These are phyloP conservation scores for Xestobium rufovillosum DNA, from an alignment of 2,888 invertebrate species.

Conservation along the genomic window DNA sequence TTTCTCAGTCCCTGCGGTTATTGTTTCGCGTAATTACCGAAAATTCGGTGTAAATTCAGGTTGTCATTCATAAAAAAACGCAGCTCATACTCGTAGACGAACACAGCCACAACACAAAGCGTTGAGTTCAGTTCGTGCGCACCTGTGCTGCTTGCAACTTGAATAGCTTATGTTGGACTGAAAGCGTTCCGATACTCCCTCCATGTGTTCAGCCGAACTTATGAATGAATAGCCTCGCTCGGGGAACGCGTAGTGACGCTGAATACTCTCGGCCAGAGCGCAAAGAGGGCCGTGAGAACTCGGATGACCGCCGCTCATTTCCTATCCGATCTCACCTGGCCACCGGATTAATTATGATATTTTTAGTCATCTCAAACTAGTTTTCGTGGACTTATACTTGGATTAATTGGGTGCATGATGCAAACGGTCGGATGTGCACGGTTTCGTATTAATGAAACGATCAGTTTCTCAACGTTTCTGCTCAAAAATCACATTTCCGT, in stretches of 20 bases:
- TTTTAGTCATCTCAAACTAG: constrained; percentile 14
- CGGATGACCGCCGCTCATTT: constrained; percentile 19
- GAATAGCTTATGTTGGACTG: constrained; percentile 29
- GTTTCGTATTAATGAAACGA: no score
- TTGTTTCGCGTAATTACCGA: no score
- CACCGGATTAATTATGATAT: constrained; percentile 19
- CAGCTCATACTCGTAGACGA: no score
- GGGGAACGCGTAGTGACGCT: constrained; percentile 28
- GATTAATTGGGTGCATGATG: no score
- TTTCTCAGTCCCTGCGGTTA: no score
- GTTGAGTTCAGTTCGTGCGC: constrained; percentile 17
- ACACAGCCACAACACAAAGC: no score
- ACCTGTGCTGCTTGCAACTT: constrained; percentile 30
- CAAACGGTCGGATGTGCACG: no score
- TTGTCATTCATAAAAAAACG: no score
- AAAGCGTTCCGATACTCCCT: constrained; percentile 32
- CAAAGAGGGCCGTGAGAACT: constrained; percentile 26
- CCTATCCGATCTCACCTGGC: constrained; percentile 21
- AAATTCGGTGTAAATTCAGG: no score
- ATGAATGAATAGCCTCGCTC: constrained; percentile 48
- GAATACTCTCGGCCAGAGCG: constrained; percentile 18
- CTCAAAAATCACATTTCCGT: no score
- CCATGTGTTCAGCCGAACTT: constrained; percentile 34
- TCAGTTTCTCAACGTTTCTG: no score
- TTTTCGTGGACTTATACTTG: no score